Conservation (phyloP, 2,113 vertebrate genomes). For the Falco punctatus region DNA sequence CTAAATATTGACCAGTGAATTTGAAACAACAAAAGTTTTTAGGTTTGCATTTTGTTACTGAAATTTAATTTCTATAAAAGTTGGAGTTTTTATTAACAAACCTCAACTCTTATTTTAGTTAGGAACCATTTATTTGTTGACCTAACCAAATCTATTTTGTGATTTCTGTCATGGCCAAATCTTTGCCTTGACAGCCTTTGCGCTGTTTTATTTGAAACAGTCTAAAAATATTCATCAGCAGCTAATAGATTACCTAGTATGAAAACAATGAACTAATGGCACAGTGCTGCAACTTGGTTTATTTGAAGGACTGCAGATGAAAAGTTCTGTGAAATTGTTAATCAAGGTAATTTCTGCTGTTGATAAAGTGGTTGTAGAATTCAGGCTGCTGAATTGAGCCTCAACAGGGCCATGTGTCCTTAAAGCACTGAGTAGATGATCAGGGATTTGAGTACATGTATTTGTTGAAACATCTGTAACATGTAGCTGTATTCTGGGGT, state of each 20-base stretch:
- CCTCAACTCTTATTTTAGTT: slow-evolving; percentile 26
- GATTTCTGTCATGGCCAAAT: slow-evolving; percentile 14
- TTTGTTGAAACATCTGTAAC: background rate
- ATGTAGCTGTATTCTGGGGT: background rate
- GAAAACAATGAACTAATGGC: background rate
- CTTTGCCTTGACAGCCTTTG: slow-evolving; percentile 41
- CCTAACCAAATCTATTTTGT: slow-evolving; percentile 45
- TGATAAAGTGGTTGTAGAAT: background rate
- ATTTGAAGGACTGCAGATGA: background rate
- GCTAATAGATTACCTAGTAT: background rate
- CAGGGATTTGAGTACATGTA: background rate
- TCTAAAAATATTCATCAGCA: slow-evolving; percentile 34
- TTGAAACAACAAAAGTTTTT: slow-evolving; percentile 17
- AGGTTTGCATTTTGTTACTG: slow-evolving; percentile 40
- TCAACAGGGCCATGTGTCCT: background rate
- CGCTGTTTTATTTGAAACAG: slow-evolving; percentile 52
- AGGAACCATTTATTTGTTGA: slow-evolving; percentile 39
- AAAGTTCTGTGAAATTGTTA: background rate
- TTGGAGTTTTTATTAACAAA: slow-evolving; percentile 54
- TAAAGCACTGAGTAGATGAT: background rate
- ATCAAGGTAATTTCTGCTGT: background rate
- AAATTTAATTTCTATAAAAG: slow-evolving; percentile 53
- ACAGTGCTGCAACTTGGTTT: background rate
- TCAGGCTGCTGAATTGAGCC: background rate
- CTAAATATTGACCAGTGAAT: slow-evolving; percentile 27